A percentile compares a stretch with the other conserved stretches of the same genome.
Evolutionary conservation across 2,797 vertebrate genomes (phyloP).

Genomic region (Dipus sagitta): DNA sequence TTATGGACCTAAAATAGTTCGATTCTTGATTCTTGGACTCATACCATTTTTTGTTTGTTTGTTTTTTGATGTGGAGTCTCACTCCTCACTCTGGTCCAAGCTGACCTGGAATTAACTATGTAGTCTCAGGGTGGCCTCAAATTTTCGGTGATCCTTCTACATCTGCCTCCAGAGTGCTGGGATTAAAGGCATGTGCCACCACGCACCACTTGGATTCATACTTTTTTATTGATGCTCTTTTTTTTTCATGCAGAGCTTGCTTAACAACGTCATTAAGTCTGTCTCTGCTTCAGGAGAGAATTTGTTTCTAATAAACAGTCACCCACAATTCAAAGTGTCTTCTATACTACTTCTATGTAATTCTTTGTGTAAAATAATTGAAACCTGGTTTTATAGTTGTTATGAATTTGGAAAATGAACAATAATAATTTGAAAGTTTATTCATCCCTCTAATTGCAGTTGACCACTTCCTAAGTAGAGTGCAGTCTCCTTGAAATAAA

Average conservation of each 20-base stretch:
- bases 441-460: not conserved
- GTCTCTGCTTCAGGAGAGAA: not conserved
- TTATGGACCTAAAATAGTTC: too few relatives aligned
- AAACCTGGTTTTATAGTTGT: not conserved
- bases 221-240: too few relatives aligned
- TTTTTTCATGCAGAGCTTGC: not conserved
- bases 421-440: not conserved
- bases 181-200: too few relatives aligned
- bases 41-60: too few relatives aligned
- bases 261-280: conserved; percentile 25
- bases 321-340: not conserved
- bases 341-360: not conserved
- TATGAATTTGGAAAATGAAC: not conserved
- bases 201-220: too few relatives aligned
- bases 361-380: not conserved
- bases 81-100: too few relatives aligned
- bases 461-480: not conserved
- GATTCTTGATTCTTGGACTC: too few relatives aligned
- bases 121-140: too few relatives aligned
- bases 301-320: not conserved
- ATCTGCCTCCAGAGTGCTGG: too few relatives aligned
- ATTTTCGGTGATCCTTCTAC: too few relatives aligned
- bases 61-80: not conserved
- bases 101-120: too few relatives aligned
- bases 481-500: not conserved